Evolutionary conservation across 2,113 vertebrate species (phyloP), one percentile per base, ranked within the genome.

Genomic region (Leiothrix lutea): DNA sequence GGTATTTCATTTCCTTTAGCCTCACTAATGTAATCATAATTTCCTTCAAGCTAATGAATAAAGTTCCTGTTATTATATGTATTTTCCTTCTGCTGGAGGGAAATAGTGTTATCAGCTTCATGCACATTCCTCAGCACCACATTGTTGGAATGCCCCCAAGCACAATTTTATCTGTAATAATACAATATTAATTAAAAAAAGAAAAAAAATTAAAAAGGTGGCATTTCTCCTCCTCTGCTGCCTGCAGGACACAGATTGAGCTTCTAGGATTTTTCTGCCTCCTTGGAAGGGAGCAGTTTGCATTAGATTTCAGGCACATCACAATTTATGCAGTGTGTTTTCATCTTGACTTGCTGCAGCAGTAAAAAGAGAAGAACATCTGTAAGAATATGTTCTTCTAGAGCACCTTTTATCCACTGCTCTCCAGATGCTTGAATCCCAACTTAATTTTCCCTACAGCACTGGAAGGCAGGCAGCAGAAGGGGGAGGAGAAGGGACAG

Each of bases 31-130:
- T 50, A 91, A 90, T 61, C 12, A 75, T 48, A 1, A 78, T 91
- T 96, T 97, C 80, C 53, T 67, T 69, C 81, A 88, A 77, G 75
- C 92, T 96, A 97, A 95, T 86, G 81, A 96, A 65, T 60, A 73
- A 91, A 90, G 19, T 79, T 92, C 36, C 44, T 70, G 26, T 81
- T 90, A 60, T 77, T 90, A 81, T 66, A 82, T 20, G 17, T 42
- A 50, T 86, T 73, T 86, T 57, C 57, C 45, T 96, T 33, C 79
- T 84, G 36, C 65, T 51, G 23, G 28, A 87, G 19, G 28, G 35
- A 89, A 91, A 80, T 28, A 38, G 53, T 45, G 73, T 96, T 95
- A 95, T 96, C 93, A 95, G 33, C 54, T 69, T 58, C 60, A 42
- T 53, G 51, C 79, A 95, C 86, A 50, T 84, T 94, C 74, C 72